These are phyloP conservation scores for Apus apus DNA, from an alignment of 2,113 vertebrate genomes.

Conservation along the genomic window DNA sequence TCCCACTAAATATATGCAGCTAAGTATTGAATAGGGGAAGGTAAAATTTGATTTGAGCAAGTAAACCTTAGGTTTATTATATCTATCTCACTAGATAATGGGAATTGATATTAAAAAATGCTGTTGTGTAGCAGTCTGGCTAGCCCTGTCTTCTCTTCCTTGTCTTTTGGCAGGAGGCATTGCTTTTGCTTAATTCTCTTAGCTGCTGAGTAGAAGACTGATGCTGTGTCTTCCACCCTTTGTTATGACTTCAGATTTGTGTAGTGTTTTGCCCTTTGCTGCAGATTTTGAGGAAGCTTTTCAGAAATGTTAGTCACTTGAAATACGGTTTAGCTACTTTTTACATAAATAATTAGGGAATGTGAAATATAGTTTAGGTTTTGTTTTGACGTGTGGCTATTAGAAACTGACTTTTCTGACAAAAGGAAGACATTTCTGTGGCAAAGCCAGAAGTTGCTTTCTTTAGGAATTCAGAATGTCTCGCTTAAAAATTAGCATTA, in stretches of 20 bases:
- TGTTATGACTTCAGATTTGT: background rate
- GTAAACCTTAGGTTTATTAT: background rate
- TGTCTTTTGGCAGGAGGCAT: background rate
- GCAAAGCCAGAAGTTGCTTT: background rate
- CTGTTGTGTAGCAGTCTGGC: background rate
- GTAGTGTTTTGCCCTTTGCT: background rate
- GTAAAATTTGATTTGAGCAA: background rate
- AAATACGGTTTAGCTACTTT: background rate
- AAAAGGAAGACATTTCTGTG: background rate
- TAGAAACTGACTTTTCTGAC: background rate
- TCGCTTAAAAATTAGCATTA: background rate
- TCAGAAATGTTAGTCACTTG: background rate
- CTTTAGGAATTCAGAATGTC: background rate
- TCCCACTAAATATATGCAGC: background rate
- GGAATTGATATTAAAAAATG: background rate
- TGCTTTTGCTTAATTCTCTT: background rate
- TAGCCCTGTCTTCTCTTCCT: background rate
- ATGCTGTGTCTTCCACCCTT: background rate
- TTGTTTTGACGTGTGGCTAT: slow-evolving; percentile 4
- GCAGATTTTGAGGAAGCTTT: background rate
- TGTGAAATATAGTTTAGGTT: background rate
- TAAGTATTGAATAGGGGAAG: background rate
- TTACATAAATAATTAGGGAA: background rate
- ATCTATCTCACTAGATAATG: background rate
- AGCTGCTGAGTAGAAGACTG: background rate